phyloP scores from a whole-genome alignment of 1,140 invertebrate species.

The Orius insidiosus region DNA sequence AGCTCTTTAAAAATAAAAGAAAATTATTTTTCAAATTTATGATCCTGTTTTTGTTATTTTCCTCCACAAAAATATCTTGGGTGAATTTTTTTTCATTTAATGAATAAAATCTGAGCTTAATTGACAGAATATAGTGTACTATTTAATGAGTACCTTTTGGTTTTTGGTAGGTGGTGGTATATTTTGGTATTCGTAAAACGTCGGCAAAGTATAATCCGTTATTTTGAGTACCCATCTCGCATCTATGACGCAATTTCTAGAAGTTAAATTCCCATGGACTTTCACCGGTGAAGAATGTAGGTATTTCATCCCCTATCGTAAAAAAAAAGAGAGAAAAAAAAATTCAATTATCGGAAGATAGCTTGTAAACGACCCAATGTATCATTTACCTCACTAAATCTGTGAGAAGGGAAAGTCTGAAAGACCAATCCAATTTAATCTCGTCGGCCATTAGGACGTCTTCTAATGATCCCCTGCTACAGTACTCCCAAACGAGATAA shows the following conservation, averaged over 20 bases:
- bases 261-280: slow-evolving; percentile 62
- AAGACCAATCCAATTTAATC: slow-evolving; percentile 89
- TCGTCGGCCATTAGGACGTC: slow-evolving; percentile 83
- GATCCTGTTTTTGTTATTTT: no score
- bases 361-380: no score
- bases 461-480: slow-evolving; percentile 65
- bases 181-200: slow-evolving; percentile 57
- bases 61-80: no score
- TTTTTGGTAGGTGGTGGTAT: slow-evolving; percentile 33
- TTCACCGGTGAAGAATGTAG: slow-evolving; percentile 58
- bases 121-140: no score
- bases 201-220: slow-evolving; percentile 60
- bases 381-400: slow-evolving; percentile 63
- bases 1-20: slow-evolving; percentile 51
- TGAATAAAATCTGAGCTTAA: no score
- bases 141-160: slow-evolving; percentile 44
- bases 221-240: slow-evolving; percentile 75
- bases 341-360: slow-evolving; percentile 10
- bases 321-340: slow-evolving; percentile 16
- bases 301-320: slow-evolving; percentile 57
- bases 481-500: slow-evolving; percentile 63
- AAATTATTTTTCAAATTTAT: no score
- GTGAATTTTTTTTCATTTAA: no score
- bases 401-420: slow-evolving; percentile 76
- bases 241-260: slow-evolving; percentile 73